Evolutionary conservation across 2,888 invertebrate genomes (phyloP).

Genomic region (Drosophila buzzatii): DNA sequence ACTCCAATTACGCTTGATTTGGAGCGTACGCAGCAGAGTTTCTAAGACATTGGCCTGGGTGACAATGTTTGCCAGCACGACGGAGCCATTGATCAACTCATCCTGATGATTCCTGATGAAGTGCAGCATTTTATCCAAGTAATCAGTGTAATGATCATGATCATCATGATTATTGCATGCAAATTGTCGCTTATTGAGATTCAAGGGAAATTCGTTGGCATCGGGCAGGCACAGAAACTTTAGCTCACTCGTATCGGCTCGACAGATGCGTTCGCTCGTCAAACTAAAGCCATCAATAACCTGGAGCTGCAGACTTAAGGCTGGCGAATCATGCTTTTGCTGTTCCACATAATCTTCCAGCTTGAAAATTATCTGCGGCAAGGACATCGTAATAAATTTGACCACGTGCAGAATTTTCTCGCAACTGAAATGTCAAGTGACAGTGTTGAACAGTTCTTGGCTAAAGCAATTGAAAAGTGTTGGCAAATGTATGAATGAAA

Average conservation of each 20-base stretch:
- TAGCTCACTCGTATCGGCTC: not conserved
- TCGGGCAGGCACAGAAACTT: slow-evolving; percentile 1
- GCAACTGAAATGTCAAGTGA: not conserved
- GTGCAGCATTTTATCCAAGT: slow-evolving; percentile 11
- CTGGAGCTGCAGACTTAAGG: not conserved
- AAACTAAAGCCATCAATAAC: slow-evolving; percentile 6
- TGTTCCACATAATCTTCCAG: not conserved
- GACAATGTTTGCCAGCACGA: not conserved
- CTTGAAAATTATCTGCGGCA: not conserved
- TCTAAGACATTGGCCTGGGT: not conserved
- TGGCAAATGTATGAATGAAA: not conserved
- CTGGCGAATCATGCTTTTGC: no score
- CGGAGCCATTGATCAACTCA: not conserved
- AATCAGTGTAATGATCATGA: not conserved
- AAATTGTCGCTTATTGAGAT: not conserved
- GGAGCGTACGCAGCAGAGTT: not conserved
- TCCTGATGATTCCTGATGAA: slow-evolving; percentile 5
- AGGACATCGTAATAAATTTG: not conserved
- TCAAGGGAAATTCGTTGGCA: not conserved
- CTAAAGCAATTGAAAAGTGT: not conserved
- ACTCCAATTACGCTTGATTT: not conserved
- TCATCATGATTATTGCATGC: no score
- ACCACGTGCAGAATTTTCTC: not conserved
- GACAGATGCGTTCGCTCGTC: not conserved
- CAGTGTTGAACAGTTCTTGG: not conserved